Evolutionary conservation across 1,140 invertebrate species (phyloP).

Genomic region (Bombus cullumanus): DNA sequence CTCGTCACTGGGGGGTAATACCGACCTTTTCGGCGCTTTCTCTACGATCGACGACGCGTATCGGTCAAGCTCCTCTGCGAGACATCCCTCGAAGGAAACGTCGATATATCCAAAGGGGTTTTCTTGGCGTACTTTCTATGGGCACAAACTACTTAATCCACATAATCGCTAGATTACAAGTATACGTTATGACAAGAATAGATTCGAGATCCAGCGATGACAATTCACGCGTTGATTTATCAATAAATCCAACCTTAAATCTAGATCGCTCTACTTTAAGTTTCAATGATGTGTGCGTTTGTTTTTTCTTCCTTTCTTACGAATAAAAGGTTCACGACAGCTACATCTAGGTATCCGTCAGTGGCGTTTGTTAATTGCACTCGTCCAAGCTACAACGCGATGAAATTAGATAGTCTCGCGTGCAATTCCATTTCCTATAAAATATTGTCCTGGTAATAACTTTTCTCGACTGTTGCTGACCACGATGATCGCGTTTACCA

Average conservation of each 20-base stretch:
- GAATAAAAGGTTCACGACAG: neutral
- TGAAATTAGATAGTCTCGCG: neutral
- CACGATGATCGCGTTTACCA: neutral
- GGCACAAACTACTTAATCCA: constrained; percentile 52
- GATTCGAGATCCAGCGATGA: neutral
- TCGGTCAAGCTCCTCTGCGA: constrained; percentile 22
- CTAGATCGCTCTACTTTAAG: neutral
- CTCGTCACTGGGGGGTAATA: neutral
- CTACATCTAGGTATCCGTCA: neutral
- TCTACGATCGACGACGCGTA: neutral
- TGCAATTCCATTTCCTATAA: neutral
- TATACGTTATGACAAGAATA: constrained; percentile 21
- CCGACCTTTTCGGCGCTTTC: neutral
- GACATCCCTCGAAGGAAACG: constrained; percentile 62
- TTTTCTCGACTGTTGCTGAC: neutral
- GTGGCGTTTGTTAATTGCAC: constrained; percentile 18
- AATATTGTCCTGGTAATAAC: neutral
- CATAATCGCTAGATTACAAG: constrained; percentile 29
- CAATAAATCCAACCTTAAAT: constrained; percentile 15
- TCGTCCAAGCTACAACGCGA: neutral
- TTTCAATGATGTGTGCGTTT: constrained; percentile 31
- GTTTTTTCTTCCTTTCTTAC: neutral
- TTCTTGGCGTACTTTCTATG: constrained; percentile 60
- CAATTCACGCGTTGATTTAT: neutral
- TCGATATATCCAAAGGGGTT: constrained; percentile 61